phyloP scores from a whole-genome alignment of 2,797 vertebrate species.

The Loriculus beryllinus region DNA sequence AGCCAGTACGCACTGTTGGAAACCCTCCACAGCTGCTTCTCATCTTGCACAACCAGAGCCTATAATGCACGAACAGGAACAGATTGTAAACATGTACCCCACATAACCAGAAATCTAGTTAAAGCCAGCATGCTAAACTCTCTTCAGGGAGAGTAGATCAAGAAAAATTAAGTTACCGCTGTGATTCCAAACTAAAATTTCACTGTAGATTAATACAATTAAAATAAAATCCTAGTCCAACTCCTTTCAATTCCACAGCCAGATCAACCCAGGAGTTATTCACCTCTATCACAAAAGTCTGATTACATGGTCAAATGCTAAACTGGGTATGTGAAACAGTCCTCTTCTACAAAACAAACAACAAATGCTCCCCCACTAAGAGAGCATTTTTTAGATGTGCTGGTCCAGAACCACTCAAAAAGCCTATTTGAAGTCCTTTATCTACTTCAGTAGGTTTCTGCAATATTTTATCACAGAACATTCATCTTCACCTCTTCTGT shows the following conservation, averaged over 20 bases:
- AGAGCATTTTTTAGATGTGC: neutral
- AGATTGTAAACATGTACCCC: neutral
- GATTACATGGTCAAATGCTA: neutral
- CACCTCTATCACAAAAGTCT: neutral
- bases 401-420: neutral
- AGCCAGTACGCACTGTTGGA: neutral
- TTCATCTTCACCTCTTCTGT: neutral
- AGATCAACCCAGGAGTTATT: neutral
- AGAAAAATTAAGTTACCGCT: neutral
- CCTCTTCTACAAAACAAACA: neutral
- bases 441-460: neutral
- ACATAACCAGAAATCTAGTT: neutral
- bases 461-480: neutral
- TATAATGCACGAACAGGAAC: neutral
- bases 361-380: neutral
- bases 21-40: neutral
- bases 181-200: neutral
- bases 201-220: neutral
- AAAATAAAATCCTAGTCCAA: neutral
- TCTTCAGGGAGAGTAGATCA: neutral
- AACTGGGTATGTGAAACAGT: neutral
- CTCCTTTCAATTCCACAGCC: neutral
- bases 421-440: neutral
- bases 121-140: neutral
- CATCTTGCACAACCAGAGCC: neutral